Percentiles rank a stretch among this genome's conserved stretches.
Conservation (phyloP, 2,113 vertebrate genomes). For the Odontophorus gujanensis region DNA sequence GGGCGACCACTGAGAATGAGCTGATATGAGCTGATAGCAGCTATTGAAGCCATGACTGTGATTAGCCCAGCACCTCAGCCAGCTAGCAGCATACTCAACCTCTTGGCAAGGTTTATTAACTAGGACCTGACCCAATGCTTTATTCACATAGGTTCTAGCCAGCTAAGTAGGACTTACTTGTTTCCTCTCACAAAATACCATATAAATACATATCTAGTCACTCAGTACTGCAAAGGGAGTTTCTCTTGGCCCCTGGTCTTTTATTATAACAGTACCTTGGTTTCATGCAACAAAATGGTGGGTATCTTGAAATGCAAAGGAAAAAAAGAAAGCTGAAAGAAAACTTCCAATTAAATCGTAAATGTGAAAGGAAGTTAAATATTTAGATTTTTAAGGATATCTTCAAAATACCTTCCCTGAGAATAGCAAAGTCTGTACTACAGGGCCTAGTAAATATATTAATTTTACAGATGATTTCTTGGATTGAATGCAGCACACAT, state of each 20-base stretch:
- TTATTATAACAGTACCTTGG: not conserved
- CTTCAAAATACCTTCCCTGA: conserved; percentile 24
- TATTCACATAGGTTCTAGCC: not conserved
- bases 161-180: not conserved
- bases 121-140: not conserved
- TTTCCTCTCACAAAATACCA: not conserved
- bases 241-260: not conserved
- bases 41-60: not conserved
- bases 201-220: not conserved
- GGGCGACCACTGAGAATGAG: not conserved
- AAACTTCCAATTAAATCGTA: conserved; percentile 2
- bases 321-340: not conserved
- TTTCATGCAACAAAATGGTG: not conserved
- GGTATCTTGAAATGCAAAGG: not conserved
- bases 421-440: not conserved
- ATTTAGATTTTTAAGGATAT: conserved; percentile 48
- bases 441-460: conserved; percentile 19
- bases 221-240: not conserved
- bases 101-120: not conserved
- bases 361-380: conserved; percentile 40
- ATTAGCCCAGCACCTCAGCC: not conserved
- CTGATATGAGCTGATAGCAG: not conserved
- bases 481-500: conserved; percentile 1
- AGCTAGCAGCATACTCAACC: not conserved
- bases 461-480: conserved; percentile 42